Conservation (phyloP, 2,797 vertebrate genomes). For the Poecilia wingei region DNA sequence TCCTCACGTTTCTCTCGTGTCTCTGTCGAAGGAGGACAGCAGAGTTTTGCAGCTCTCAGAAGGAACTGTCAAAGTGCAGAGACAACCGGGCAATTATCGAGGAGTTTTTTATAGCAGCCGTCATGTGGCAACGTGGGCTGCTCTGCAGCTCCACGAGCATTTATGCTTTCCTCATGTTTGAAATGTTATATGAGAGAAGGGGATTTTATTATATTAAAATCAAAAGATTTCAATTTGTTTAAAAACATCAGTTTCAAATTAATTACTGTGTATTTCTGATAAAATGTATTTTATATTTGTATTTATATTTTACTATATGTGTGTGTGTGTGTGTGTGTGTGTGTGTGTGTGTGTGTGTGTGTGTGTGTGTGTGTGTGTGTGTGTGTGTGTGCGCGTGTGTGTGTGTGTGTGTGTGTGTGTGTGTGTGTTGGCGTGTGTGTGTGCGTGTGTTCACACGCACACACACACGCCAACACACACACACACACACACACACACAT, state of each 20-base stretch:
- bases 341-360: no score
- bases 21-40: background rate
- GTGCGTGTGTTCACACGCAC: no score
- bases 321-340: no score
- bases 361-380: no score
- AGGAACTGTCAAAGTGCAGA: background rate
- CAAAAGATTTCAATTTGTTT: background rate
- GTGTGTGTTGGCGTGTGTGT: no score
- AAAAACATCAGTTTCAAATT: background rate
- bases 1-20: background rate
- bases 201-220: background rate
- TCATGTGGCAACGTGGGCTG: background rate
- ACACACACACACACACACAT: background rate
- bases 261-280: background rate
- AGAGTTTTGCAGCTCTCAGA: background rate
- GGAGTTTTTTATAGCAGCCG: slow-evolving; percentile 7
- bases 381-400: no score
- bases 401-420: no score
- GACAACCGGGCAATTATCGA: slow-evolving; percentile 1
- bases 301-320: background rate
- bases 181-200: background rate
- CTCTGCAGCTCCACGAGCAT: background rate
- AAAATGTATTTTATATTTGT: background rate
- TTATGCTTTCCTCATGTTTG: background rate
- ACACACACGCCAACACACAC: background rate